Evolutionary conservation across 2,888 invertebrate species (phyloP), one percentile per base, ranked within the genome.

Genomic region (Pandemis cinnamomeana): DNA sequence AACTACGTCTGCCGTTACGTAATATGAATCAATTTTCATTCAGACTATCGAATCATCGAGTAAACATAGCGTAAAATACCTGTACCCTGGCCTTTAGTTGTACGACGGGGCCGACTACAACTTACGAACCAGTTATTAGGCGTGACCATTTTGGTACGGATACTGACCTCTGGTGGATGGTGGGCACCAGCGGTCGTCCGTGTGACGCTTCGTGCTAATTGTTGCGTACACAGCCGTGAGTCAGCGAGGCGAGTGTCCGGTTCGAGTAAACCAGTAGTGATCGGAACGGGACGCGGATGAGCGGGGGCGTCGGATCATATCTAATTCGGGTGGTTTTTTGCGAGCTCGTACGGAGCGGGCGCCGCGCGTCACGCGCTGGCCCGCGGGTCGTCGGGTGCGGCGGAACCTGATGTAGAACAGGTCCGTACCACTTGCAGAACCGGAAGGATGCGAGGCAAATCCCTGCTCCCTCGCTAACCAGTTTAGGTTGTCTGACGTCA

Each of bases 391-490:
- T 83, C 84, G 86, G 89, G 84, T 87, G 88, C 86, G 86, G 86
- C 82, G 82, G 87, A 90, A 92, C 92, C 92, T 91, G 92, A 90
- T 91, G 91, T 92, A 89, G 92, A 93, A 94, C 94, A 91, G 92
- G 93, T 93, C 93, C 88, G 80, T 87, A 87, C 90, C 88, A 89
- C 93, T 92, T 85, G 90, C 92, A 93, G 92, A 94, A 94, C 94
- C 94, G 94, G 94, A 94, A 94, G 94, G 93, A 94, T 94, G 89
- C 92, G 88, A 91, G 88, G 92, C 91, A 93, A 93, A 93, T 94
- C 94, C 94, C 93, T 93, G 94, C 93, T 93, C 93, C 94, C 91
- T 93, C 92, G 88, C 90, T 91, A 93, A 94, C 94, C 93, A 93
- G 94, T 94, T 94, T 93, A 94, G 94, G 93, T 93, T 87, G 93